Evolutionary conservation across 2,888 invertebrate species (phyloP).

Genomic region (Drosophila formosana): DNA sequence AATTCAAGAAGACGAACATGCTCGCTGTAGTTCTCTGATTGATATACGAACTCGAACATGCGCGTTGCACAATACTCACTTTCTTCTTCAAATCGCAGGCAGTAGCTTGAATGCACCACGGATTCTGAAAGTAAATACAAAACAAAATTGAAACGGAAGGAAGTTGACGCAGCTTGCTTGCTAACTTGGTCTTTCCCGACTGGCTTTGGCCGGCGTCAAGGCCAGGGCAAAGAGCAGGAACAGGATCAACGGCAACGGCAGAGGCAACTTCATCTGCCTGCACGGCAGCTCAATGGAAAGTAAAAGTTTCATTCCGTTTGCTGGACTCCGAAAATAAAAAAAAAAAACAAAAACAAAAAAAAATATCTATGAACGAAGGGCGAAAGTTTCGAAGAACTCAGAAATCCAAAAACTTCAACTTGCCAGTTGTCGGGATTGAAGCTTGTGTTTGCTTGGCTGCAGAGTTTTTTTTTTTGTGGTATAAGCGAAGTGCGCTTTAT

Average conservation of each 20-base stretch:
- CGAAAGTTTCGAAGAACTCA: constrained; percentile 24
- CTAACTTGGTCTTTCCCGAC: constrained; percentile 20
- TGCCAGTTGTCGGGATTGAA: constrained; percentile 9
- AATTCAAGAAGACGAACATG: no score
- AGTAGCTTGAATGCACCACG: constrained; percentile 26
- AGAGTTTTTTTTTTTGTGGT: constrained; percentile 4
- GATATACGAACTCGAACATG: background rate
- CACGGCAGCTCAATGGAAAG: constrained; percentile 46
- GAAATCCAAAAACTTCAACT: constrained; percentile 43
- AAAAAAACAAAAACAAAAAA: constrained; percentile 16
- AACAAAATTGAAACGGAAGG: constrained; percentile 1
- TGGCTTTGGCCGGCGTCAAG: background rate
- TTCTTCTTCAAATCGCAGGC: constrained; percentile 1
- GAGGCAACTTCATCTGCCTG: constrained; percentile 1
- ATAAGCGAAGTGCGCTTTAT: constrained; percentile 40
- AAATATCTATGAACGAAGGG: constrained; percentile 15
- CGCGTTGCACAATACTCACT: constrained; percentile 24
- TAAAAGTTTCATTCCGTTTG: constrained; percentile 58
- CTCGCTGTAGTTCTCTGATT: background rate
- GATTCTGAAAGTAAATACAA: constrained; percentile 23
- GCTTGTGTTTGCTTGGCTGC: constrained; percentile 15
- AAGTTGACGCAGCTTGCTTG: background rate
- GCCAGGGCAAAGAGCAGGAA: background rate
- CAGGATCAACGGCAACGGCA: constrained; percentile 1
- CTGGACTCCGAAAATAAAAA: constrained; percentile 23